Conservation (phyloP, 2,113 vertebrate genomes). For the Oenanthe melanoleuca region DNA sequence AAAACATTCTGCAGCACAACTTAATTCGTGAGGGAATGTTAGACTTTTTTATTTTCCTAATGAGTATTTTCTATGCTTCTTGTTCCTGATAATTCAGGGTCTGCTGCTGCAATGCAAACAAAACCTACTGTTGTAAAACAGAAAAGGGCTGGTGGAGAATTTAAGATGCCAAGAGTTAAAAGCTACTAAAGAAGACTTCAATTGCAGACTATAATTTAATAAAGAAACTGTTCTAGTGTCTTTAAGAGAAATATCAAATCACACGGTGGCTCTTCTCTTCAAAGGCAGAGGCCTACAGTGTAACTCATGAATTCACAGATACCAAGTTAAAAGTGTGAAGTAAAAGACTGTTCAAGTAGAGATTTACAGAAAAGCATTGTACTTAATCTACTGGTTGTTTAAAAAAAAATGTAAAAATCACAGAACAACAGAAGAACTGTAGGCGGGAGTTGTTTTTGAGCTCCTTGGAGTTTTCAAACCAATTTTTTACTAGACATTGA, state of each 20-base stretch:
- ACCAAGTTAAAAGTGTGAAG: neutral
- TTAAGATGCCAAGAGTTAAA: neutral
- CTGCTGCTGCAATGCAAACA: neutral
- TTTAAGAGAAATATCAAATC: neutral
- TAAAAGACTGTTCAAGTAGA: neutral
- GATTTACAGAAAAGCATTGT: neutral
- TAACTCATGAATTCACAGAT: neutral
- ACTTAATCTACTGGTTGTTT: neutral
- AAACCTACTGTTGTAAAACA: neutral
- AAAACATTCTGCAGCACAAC: neutral
- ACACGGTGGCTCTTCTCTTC: neutral
- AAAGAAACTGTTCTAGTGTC: neutral
- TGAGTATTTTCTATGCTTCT: neutral
- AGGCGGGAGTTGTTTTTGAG: neutral
- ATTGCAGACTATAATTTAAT: neutral
- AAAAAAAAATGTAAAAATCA: neutral
- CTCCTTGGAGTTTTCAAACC: neutral
- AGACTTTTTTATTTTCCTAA: neutral
- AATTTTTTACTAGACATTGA: neutral
- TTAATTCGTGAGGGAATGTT: rapidly evolving
- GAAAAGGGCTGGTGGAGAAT: neutral
- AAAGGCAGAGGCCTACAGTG: neutral
- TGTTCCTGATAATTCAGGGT: neutral
- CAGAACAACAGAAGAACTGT: neutral
- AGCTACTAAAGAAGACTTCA: neutral